Evolutionary conservation across 2,797 vertebrate species (phyloP).

Genomic region (Oreortyx pictus): DNA sequence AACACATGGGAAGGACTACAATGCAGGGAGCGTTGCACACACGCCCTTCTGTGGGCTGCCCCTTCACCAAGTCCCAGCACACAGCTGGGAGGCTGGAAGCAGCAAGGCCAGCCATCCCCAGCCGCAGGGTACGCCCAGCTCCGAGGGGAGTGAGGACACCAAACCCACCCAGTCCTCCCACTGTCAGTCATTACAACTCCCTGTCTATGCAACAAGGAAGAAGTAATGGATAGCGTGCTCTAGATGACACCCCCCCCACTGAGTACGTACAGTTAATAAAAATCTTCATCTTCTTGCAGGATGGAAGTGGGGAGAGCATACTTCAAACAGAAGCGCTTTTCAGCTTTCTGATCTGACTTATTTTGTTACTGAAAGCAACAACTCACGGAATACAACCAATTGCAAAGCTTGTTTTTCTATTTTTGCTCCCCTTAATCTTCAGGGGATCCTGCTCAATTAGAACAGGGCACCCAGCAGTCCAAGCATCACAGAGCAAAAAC

Average conservation of each 20-base stretch:
- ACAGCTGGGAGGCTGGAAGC: neutral
- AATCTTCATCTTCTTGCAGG: neutral
- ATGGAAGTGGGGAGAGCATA: neutral
- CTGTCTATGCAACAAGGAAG: neutral
- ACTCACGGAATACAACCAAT: neutral
- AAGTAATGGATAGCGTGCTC: neutral
- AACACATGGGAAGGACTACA: conserved; percentile 11
- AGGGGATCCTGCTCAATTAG: neutral
- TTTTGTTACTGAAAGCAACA: neutral
- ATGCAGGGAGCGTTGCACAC: conserved; percentile 28
- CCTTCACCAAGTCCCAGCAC: neutral
- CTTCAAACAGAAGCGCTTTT: neutral
- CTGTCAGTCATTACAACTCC: neutral
- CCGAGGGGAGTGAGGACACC: neutral
- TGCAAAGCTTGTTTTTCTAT: neutral
- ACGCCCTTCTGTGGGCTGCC: conserved; percentile 35
- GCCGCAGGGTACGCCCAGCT: neutral
- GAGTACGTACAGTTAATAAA: neutral
- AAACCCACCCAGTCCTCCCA: neutral
- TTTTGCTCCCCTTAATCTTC: neutral
- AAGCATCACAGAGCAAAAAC: neutral
- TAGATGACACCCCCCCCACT: accelerated
- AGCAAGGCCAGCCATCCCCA: conserved; percentile 4
- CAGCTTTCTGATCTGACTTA: neutral
- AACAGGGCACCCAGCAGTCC: neutral